Evolutionary conservation across 2,797 vertebrate species (phyloP), one percentile per base, ranked within the genome.

Genomic region (Amblyopsis hoosieri): DNA sequence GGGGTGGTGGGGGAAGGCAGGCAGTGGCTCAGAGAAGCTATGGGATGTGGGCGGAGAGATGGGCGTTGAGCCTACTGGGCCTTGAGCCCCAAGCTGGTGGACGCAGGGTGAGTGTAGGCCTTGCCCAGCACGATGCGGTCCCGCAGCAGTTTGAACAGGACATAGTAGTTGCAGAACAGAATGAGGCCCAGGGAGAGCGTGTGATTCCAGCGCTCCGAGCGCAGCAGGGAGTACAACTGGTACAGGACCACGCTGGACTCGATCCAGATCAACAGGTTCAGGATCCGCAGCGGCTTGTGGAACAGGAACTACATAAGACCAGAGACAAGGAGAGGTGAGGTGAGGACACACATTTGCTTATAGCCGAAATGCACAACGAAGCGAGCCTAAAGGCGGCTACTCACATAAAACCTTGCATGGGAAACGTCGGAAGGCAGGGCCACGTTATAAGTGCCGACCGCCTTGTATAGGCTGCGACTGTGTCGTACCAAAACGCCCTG

Each of bases 121-220:
- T 95, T 96, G 76, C 97, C 98, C 90, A 99, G 92, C 80, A 99
- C 97, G 60, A 99, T 95, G 64, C 98, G 94, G 91, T 99, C 98
- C 83, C 97, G 94, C 45, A 99, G 95, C 74, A 99, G 95, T 90
- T 98, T 99, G 90, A 99, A 99, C 88, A 99, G 94, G 83, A 99
- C 96, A 37, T 99, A 99, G 66, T 99, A 99, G 90, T 99, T 99
- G 93, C 97, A 99, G 93, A 97, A 97, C 49, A 99, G 97, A 80
- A 99, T 96, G 79, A 99, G 95, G 78, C 97, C 97, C 89, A 99
- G 94, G 73, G 98, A 99, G 57, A 99, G 93, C 0, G 97, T 99
- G 89, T 99, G 97, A 91, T 99, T 99, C 98, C 98, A 99, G 88
- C 97, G 97, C 89, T 99, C 97, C 0, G 97, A 98, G 68, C 97